Evolutionary conservation across 2,888 invertebrate species (phyloP).

Genomic region (Cerceris rybyensis): DNA sequence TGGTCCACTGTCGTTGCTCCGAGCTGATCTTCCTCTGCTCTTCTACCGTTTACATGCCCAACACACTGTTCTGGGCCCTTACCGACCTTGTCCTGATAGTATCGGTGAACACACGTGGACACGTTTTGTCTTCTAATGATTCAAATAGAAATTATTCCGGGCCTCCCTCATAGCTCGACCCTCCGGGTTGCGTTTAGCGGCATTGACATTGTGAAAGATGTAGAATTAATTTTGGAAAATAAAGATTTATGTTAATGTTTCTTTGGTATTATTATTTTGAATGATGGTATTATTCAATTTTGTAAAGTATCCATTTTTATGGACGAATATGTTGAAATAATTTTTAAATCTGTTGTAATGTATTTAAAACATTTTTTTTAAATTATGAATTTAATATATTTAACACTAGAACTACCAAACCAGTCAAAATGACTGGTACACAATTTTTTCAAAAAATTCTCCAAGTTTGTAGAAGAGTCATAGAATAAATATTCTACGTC

Average conservation of each 20-base stretch:
- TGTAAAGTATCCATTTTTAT: too few species aligned
- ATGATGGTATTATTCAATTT: too few species aligned
- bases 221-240: slow-evolving; percentile 17
- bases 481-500: too few species aligned
- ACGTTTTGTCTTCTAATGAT: slow-evolving; percentile 75
- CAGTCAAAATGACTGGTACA: too few species aligned
- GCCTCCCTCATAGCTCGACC: slow-evolving; percentile 51
- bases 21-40: slow-evolving; percentile 41
- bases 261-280: too few species aligned
- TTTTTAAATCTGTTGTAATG: too few species aligned
- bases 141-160: slow-evolving; percentile 71
- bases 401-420: too few species aligned
- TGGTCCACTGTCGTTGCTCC: slow-evolving; percentile 55
- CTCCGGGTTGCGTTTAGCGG: slow-evolving; percentile 30
- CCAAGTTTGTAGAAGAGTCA: too few species aligned
- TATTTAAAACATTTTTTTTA: too few species aligned
- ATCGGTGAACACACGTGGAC: slow-evolving; percentile 68
- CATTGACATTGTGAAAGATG: slow-evolving; percentile 11
- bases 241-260: neutral
- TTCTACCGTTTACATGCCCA: slow-evolving; percentile 69
- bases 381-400: too few species aligned
- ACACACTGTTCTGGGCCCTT: slow-evolving; percentile 60
- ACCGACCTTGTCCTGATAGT: slow-evolving; percentile 65
- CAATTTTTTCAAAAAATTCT: too few species aligned
- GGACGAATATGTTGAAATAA: too few species aligned